Evolutionary conservation across 2,888 invertebrate genomes (phyloP), one percentile per base, ranked within the genome.

Genomic region (Stenurella melanura): DNA sequence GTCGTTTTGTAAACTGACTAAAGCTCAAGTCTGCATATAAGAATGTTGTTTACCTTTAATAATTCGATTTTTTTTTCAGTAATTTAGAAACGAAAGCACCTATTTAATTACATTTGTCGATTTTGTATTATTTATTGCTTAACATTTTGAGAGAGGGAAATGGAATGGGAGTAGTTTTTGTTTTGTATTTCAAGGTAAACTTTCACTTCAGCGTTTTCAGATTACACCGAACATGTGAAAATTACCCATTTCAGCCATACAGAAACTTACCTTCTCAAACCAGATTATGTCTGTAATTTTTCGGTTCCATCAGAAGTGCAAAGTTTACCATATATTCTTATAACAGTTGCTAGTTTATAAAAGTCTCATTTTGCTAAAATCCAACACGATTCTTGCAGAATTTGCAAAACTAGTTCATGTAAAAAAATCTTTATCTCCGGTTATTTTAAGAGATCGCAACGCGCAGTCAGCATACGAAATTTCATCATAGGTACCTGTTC

Each of bases 21-120:
- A 75, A 78, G 72, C 78, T 74, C 71, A 68, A 73, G 76, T 75
- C 77, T 76, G 73, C 67, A 70, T 61, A 58, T 69, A 73, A 76
- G 72, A 76, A 76, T 74, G 78, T 64, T 74, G 76, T 76, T 78
- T 78, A 76, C 78, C 76, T 74, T 76, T 78, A 75, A 75, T 74
- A 64, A 70, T 58, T 50, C 15, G 58, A 70, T 60, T 70, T 70
- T 70, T 60, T 60, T 19, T 38, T 64, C 1, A 60, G 61, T 60
- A 58, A 69, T 26, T 34, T 30, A 30, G 26, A 57, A 69, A 69
- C 56, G 21, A 70, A 70, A 30, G 18, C 58, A 12, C 38, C 18
- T 60, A 60, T 15, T 21, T 60, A 50, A 50, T 50, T 15, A n/a
- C n/a, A 50, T 17, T 50, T 50, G 42, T 17, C n/a, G 38, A 64